phyloP scores from a whole-genome alignment of 2,888 invertebrate genomes.

The Brachylomia viminalis region DNA sequence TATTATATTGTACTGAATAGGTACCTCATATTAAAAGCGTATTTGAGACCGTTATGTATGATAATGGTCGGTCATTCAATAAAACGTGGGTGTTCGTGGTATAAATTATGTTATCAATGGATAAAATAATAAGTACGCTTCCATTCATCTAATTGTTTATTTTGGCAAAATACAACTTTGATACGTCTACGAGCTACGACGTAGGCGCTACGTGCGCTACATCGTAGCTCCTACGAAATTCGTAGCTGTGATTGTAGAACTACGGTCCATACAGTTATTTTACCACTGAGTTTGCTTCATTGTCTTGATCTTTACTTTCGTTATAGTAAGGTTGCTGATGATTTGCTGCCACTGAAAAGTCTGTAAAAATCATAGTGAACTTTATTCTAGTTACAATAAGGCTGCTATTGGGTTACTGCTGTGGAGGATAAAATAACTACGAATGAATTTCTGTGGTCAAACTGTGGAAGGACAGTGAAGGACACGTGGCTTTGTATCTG shows the following conservation, averaged over 20 bases:
- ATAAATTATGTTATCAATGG: not conserved
- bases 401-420: not conserved
- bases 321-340: not conserved
- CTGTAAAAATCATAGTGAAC: not conserved
- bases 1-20: not conserved
- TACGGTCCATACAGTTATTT: not conserved
- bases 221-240: constrained; percentile 23
- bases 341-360: not conserved
- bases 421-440: no score
- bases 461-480: no score
- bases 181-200: constrained; percentile 28
- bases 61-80: not conserved
- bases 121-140: not conserved
- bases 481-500: not conserved
- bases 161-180: not conserved
- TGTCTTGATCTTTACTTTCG: not conserved
- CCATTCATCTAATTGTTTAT: not conserved
- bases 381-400: not conserved
- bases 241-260: not conserved
- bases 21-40: not conserved
- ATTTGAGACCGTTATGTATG: constrained; percentile 5
- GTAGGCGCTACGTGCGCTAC: constrained; percentile 20
- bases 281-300: not conserved
- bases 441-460: no score
- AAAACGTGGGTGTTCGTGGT: not conserved